Base-by-base conservation (phyloP, 2,888 invertebrate species). In the Epistrophe grossulariae region DNA sequence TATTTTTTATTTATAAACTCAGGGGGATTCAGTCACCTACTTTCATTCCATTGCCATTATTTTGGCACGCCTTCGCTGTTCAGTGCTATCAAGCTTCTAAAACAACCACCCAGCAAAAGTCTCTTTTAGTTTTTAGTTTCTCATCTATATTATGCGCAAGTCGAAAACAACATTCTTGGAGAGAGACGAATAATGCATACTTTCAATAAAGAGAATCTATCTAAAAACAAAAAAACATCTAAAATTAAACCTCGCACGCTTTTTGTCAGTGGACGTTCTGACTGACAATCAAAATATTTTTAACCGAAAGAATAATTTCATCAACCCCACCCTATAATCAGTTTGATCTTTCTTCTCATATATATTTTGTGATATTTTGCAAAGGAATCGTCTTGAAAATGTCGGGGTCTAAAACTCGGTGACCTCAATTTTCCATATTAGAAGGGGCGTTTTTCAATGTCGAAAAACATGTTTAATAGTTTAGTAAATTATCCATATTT, bases 241-340 rank as follows among this genome's bases (percentile, higher is more conserved):
- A 87, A 79, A 82, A 59, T 82, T 87, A 82, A 70, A 38, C 52
- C 79, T 79, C 73, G 78, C 82, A 82, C 85, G 64, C 55, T 45
- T 72, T 79, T 68, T 55, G 66, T 72, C 38, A 28, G 45, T 48
- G 43, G 35, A 45, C 40, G 19, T 31, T 38, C 17, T 57, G 19
- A 70, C 70, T 70, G 68, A 68, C 38, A 68, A 17, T 68, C 9
- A 45, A 35, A 52, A 71, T 55, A 62, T 48, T 66, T 57, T 13
- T 19, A 31, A 17, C 17, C 38, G 24, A 17, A 45, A 5, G n/a
- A 48, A 60, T 6, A 35, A 15, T 60, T 24, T 73, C 9, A 62
- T 50, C 55, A 70, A 70, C 70, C 70, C 38, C 70, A 70, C 70
- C 70, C 70, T 55, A n/a, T n/a, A 35, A 38, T 31, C 28, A 68